phyloP scores from a whole-genome alignment of 1,140 invertebrate genomes.

The Diachasma alloeum region DNA sequence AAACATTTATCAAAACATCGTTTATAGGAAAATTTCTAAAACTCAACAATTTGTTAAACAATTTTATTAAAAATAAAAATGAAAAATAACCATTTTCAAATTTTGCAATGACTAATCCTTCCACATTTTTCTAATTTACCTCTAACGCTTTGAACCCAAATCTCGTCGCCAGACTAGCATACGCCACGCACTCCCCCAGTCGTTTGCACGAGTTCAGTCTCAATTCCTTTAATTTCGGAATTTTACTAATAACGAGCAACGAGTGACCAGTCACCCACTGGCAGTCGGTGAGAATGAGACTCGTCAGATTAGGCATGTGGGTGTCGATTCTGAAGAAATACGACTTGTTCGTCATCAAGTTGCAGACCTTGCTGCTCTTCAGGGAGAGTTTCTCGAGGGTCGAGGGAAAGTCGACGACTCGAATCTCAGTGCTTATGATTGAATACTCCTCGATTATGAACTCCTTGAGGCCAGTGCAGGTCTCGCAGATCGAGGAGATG shows the following conservation, averaged over 20 bases:
- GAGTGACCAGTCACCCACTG: constrained; percentile 76
- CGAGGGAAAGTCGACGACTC: constrained; percentile 67
- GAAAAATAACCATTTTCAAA: too few relatives aligned
- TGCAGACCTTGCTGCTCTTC: constrained; percentile 65
- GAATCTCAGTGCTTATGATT: constrained; percentile 63
- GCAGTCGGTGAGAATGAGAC: constrained; percentile 73
- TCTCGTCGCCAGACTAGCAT: constrained; percentile 75
- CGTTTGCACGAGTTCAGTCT: constrained; percentile 70
- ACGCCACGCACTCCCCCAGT: constrained; percentile 76
- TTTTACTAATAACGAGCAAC: constrained; percentile 75
- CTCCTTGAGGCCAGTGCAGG: constrained; percentile 56
- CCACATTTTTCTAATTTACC: constrained; percentile 54
- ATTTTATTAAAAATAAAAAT: too few relatives aligned
- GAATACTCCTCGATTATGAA: constrained; percentile 65
- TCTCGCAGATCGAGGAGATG: constrained; percentile 43
- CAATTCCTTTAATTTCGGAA: constrained; percentile 68
- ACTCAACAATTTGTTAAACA: too few relatives aligned
- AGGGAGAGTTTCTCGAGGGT: constrained; percentile 67
- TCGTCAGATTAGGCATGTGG: constrained; percentile 68
- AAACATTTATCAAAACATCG: too few relatives aligned
- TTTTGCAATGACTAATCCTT: too few relatives aligned
- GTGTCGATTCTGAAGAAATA: constrained; percentile 69
- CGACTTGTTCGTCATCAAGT: constrained; percentile 64
- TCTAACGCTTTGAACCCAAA: constrained; percentile 76
- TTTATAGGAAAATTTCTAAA: too few relatives aligned